phyloP scores from a whole-genome alignment of 2,797 vertebrate species.

The Leuciscus waleckii region DNA sequence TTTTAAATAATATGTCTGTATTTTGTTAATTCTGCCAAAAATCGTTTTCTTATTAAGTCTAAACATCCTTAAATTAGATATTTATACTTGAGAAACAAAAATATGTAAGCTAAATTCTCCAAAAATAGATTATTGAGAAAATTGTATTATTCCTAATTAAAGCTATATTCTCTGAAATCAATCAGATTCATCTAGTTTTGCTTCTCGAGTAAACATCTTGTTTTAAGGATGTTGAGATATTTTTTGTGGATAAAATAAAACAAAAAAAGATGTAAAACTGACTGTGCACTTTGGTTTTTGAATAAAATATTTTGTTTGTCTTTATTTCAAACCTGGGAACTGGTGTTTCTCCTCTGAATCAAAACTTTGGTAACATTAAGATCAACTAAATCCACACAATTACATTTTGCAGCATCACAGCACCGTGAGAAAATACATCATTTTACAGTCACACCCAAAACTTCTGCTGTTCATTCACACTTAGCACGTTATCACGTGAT shows the following conservation, averaged over 20 bases:
- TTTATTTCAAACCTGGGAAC: neutral
- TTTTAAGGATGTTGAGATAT: neutral
- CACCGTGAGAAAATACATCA: neutral
- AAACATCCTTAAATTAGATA: constrained; percentile 10
- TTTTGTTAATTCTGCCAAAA: neutral
- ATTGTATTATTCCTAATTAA: neutral
- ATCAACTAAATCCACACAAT: neutral
- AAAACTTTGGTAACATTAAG: neutral
- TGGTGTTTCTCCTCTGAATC: neutral
- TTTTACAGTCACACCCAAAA: neutral
- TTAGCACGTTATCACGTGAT: neutral
- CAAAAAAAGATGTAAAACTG: neutral
- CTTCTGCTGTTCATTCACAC: constrained; percentile 9
- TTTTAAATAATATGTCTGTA: neutral
- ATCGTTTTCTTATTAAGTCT: neutral
- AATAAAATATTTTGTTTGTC: neutral
- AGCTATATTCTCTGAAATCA: neutral
- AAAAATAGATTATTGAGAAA: neutral
- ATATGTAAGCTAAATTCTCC: neutral
- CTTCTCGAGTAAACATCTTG: neutral
- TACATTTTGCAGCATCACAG: neutral
- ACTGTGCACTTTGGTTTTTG: neutral
- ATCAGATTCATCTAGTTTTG: neutral
- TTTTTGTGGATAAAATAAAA: neutral
- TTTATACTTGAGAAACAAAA: neutral